Evolutionary conservation across 2,797 vertebrate genomes (phyloP), one percentile per base, ranked within the genome.

Genomic region (Trachurus trachurus): DNA sequence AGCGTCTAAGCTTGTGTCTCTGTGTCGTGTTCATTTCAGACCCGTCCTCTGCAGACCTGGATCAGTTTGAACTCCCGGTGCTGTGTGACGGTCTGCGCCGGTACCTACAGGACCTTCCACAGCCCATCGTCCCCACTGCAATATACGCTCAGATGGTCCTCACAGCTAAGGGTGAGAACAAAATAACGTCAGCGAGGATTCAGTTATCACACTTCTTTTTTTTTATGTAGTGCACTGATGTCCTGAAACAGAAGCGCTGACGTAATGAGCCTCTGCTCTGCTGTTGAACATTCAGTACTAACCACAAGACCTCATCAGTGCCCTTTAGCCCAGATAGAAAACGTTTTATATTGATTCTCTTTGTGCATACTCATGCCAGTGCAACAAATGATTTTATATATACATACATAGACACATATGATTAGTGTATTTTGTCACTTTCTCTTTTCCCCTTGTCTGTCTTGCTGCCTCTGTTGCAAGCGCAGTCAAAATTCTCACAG

Each of bases 91-190:
- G 96, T 84, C 94, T 99, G 69, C 96, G 96, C 80, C 92, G 96
- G 76, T 99, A 97, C 95, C 95, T 99, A 78, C 90, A 96, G 89
- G 98, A 99, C 76, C 95, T 99, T 50, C 97, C 98, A 39, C 97
- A 97, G 92, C 96, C 98, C 17, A 89, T 99, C 87, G 94, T 99
- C 93, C 98, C 96, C 73, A 76, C 94, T 71, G 89, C 95, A 40
- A 74, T 98, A 89, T 96, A 96, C 66, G 90, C 88, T 92, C 97
- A 99, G 85, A 93, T 99, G 95, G 91, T 97, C 86, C 96, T 95
- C 87, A 89, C 95, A n/a, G 93, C 95, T 87, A 96, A 96, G 97
- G 98, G 98, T 99, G 93, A 93, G 94, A 54, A 10, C 37, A 16
- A 29, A 45, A 45, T 1, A 9, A 19, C 34, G 2, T 4, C 10